phyloP scores from a whole-genome alignment of 2,113 vertebrate genomes.

The Phoxinus phoxinus region DNA sequence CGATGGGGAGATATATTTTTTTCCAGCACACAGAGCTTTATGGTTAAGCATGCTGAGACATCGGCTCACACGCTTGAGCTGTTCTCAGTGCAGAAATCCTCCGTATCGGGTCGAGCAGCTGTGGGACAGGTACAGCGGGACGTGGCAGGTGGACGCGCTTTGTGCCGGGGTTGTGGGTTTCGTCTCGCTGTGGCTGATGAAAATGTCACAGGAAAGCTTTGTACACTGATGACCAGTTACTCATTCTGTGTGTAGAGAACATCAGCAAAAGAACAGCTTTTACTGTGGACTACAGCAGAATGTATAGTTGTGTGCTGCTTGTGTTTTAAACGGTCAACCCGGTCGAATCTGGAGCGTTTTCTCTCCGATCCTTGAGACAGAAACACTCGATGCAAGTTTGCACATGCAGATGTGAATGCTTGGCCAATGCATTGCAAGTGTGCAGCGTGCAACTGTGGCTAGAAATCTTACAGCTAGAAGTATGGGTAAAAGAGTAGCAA shows the following conservation, averaged over 20 bases:
- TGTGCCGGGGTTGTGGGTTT: constrained; percentile 51
- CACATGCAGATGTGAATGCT: too few relatives aligned
- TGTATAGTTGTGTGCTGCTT: constrained; percentile 1
- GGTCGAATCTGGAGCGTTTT: too few relatives aligned
- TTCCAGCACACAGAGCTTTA: constrained; percentile 31
- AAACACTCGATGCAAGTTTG: too few relatives aligned
- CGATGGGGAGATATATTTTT: constrained; percentile 65
- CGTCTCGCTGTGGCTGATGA: constrained; percentile 37
- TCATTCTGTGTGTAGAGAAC: neutral
- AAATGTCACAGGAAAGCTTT: constrained; percentile 39
- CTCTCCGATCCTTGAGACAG: too few relatives aligned
- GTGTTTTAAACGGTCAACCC: neutral
- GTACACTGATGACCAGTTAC: constrained; percentile 13
- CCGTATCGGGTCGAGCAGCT: constrained; percentile 25
- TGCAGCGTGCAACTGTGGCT: too few relatives aligned
- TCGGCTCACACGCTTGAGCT: constrained; percentile 34
- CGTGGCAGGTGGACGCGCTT: constrained; percentile 37
- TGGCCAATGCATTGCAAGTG: too few relatives aligned
- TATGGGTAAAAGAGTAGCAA: too few relatives aligned
- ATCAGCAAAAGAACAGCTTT: constrained; percentile 9
- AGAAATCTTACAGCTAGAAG: too few relatives aligned
- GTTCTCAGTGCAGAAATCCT: constrained; percentile 19
- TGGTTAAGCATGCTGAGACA: constrained; percentile 63
- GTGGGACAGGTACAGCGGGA: neutral
- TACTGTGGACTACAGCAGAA: neutral